Percentiles rank a stretch among this genome's conserved stretches.
These are phyloP conservation scores for Rhagonycha fulva DNA, from an alignment of 2,888 invertebrate species.

Conservation along the genomic window DNA sequence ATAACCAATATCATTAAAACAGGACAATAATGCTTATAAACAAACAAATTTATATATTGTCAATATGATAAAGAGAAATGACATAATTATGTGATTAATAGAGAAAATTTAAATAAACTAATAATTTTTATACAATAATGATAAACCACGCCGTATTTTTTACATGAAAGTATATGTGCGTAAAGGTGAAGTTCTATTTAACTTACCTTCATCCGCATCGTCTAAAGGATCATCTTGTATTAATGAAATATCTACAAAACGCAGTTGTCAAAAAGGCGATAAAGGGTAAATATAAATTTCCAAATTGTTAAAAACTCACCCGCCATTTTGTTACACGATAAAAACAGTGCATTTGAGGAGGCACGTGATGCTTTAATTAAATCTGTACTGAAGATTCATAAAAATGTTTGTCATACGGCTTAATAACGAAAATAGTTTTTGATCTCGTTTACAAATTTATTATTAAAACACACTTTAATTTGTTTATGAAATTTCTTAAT, in stretches of 20 bases:
- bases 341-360: slow-evolving; percentile 53
- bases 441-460: neutral
- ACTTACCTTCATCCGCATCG: slow-evolving; percentile 54
- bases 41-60: neutral
- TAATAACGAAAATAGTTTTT: neutral
- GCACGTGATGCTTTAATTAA: slow-evolving; percentile 48
- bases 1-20: neutral
- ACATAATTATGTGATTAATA: neutral
- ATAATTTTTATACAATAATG: neutral
- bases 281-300: slow-evolving; percentile 10
- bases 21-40: neutral
- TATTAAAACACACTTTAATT: neutral
- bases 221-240: slow-evolving; percentile 49
- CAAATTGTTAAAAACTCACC: slow-evolving; percentile 47
- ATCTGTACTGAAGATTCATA: slow-evolving; percentile 11
- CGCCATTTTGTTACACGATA: slow-evolving; percentile 55
- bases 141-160: neutral
- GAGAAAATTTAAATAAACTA: neutral
- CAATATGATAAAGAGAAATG: too few relatives aligned
- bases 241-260: slow-evolving; percentile 51
- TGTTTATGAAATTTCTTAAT: neutral
- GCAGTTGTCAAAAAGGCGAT: slow-evolving; percentile 23
- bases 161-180: neutral
- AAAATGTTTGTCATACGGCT: neutral
- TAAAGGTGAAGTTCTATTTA: neutral